Percentiles rank a stretch among this genome's conserved stretches.
Evolutionary conservation across 2,888 invertebrate species (phyloP).

Genomic region (Acanthosepion pharaonis): DNA sequence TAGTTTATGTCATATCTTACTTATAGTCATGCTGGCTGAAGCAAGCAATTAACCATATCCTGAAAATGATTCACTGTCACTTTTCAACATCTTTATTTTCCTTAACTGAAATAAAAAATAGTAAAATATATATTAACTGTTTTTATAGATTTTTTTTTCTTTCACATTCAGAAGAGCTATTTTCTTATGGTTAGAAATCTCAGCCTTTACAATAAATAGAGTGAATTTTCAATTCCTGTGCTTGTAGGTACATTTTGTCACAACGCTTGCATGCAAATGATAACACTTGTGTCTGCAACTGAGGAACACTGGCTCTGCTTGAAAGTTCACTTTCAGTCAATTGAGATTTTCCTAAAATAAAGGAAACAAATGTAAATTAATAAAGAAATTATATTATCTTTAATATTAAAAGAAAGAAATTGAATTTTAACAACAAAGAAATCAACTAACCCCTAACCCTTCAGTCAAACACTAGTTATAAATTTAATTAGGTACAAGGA

Average conservation of each 20-base stretch:
- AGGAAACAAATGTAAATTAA: not conserved
- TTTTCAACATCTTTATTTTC: not conserved
- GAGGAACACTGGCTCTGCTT: not conserved
- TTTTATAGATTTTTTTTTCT: not conserved
- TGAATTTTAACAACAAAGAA: too few species aligned
- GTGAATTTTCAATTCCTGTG: slow-evolving; percentile 70
- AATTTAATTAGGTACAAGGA: too few species aligned
- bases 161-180: not conserved
- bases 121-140: not conserved
- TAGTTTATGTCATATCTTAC: not conserved
- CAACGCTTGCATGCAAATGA: slow-evolving; percentile 67
- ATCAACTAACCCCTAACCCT: too few species aligned
- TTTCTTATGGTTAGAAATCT: not conserved
- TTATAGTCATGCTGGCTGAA: too few species aligned
- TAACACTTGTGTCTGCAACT: not conserved
- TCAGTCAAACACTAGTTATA: too few species aligned
- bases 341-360: not conserved
- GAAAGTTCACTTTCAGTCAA: not conserved
- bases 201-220: slow-evolving; percentile 68
- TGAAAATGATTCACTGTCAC: not conserved
- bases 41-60: too few species aligned
- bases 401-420: too few species aligned
- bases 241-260: slow-evolving; percentile 70
- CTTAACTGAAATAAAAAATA: not conserved
- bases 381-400: not conserved